phyloP scores from a whole-genome alignment of 2,888 invertebrate species.

The Arctia plantaginis region DNA sequence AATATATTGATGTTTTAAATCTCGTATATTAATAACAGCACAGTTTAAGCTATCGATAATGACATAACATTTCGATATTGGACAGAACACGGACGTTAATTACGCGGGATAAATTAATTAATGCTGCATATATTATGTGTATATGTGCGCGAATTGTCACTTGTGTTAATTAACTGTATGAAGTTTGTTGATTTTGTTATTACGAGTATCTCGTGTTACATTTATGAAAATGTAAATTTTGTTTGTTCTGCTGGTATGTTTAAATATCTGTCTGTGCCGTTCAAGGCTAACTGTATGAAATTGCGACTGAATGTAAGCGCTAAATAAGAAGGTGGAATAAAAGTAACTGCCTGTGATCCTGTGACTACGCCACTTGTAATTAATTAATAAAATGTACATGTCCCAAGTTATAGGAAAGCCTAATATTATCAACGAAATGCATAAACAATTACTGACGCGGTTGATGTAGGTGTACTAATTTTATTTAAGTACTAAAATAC shows the following conservation, averaged over 20 bases:
- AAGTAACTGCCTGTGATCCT: no score
- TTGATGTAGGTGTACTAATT: no score
- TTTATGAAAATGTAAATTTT: background rate
- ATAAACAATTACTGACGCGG: no score
- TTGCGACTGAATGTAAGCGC: background rate
- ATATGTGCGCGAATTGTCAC: slow-evolving; percentile 42
- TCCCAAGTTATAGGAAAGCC: no score
- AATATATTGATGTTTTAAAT: slow-evolving; percentile 28
- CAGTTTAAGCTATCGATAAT: slow-evolving; percentile 18
- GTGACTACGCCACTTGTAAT: no score
- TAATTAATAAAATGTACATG: no score
- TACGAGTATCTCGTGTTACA: slow-evolving; percentile 6
- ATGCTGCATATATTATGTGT: background rate
- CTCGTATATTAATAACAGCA: slow-evolving; percentile 26
- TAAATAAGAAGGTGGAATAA: no score
- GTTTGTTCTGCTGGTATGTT: background rate
- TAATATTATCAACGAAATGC: no score
- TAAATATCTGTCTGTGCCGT: background rate
- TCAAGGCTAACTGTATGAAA: background rate
- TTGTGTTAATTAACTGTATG: slow-evolving; percentile 34
- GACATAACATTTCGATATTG: slow-evolving; percentile 32
- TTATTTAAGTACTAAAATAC: no score
- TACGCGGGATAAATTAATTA: slow-evolving; percentile 48
- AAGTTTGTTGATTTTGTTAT: slow-evolving; percentile 5
- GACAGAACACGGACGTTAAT: slow-evolving; percentile 45